A percentile compares a stretch with the other conserved stretches of the same genome.
Conservation (phyloP, 1,140 invertebrate genomes). For the Heliconius congener region DNA sequence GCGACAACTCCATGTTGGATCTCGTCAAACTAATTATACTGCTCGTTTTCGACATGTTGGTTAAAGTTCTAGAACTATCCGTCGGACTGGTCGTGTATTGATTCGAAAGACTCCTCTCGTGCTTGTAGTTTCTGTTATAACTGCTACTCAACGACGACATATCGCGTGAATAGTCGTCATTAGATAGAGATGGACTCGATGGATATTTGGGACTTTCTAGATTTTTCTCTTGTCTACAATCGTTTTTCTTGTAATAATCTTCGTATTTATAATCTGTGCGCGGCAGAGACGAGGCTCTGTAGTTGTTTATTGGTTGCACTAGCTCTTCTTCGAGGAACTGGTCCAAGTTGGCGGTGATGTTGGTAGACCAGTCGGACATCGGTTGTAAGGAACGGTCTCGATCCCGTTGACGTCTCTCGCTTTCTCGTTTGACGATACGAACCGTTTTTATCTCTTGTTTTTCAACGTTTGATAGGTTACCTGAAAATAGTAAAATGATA, state of each 20-base stretch:
- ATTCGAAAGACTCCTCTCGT: conserved; percentile 64
- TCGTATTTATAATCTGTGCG: conserved; percentile 69
- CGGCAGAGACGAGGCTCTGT: conserved; percentile 68
- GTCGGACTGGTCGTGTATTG: conserved; percentile 74
- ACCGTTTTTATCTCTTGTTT: conserved; percentile 95
- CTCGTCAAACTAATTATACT: conserved; percentile 70
- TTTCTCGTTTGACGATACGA: conserved; percentile 95
- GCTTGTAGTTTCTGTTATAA: conserved; percentile 68
- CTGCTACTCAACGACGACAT: conserved; percentile 70
- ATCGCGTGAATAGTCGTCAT: conserved; percentile 71
- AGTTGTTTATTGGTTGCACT: conserved; percentile 65
- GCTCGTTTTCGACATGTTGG: conserved; percentile 73
- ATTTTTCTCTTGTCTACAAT: conserved; percentile 48
- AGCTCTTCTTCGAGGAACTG: conserved; percentile 82
- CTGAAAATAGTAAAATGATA: conserved; percentile 66
- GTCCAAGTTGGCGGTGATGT: conserved; percentile 75
- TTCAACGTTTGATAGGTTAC: conserved; percentile 89
- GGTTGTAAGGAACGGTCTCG: conserved; percentile 82
- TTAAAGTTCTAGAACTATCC: conserved; percentile 71
- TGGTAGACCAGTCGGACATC: conserved; percentile 70
- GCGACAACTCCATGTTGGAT: conserved; percentile 78
- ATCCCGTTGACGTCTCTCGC: conserved; percentile 90
- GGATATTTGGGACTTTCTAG: conserved; percentile 75
- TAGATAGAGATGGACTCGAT: conserved; percentile 74
- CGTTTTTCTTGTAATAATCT: conserved; percentile 56